Evolutionary conservation across 2,113 vertebrate species (phyloP).

Genomic region (Megalops atlanticus): DNA sequence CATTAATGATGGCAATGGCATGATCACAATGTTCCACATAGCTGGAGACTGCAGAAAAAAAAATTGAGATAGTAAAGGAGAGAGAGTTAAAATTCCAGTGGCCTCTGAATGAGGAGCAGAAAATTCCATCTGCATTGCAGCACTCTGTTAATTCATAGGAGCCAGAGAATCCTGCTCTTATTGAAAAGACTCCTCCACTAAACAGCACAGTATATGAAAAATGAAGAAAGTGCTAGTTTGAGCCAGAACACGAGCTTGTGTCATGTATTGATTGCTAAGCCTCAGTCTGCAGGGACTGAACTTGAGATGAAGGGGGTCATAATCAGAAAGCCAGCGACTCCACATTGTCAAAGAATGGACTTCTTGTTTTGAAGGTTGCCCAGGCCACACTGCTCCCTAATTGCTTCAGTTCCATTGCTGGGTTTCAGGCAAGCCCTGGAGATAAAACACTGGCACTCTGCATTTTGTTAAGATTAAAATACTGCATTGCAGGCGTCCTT

Average conservation of each 20-base stretch:
- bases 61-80: neutral
- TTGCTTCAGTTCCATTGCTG: neutral
- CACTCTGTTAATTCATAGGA: neutral
- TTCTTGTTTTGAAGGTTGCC: neutral
- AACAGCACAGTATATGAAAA: neutral
- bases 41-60: neutral
- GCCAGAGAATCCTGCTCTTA: neutral
- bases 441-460: neutral
- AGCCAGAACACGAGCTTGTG: too few species aligned
- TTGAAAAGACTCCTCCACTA: neutral
- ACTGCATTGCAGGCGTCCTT: neutral
- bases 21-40: neutral
- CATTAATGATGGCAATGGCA: neutral
- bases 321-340: neutral
- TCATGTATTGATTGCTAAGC: too few species aligned
- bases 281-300: too few species aligned
- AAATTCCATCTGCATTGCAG: constrained; percentile 9
- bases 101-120: neutral
- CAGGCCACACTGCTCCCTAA: neutral
- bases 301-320: neutral
- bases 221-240: neutral
- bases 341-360: neutral
- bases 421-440: neutral
- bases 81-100: neutral
- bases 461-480: too few species aligned